Conservation (phyloP, 92 coral and sea anemone species). For the Palythoa grandiflora region DNA sequence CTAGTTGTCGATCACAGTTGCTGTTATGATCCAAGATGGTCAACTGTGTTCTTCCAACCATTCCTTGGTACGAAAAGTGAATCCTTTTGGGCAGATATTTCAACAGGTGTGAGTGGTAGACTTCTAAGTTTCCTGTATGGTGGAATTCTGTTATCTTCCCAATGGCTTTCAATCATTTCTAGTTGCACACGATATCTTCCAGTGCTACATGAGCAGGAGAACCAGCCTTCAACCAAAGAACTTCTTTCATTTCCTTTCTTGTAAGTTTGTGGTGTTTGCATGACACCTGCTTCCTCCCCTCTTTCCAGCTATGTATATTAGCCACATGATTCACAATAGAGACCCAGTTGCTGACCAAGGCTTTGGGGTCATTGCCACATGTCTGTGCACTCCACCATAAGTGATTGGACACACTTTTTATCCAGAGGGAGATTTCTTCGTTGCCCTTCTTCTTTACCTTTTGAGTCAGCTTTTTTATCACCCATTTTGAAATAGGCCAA, state of each 20-base stretch:
- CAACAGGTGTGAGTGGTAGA: slow-evolving; percentile 7
- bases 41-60: slow-evolving; percentile 50
- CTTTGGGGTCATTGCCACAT: not conserved
- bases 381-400: slow-evolving; percentile 2
- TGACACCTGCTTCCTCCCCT: not conserved
- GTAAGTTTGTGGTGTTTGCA: slow-evolving; percentile 27
- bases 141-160: slow-evolving; percentile 22
- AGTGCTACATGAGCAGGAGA: slow-evolving; percentile 44
- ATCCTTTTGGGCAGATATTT: slow-evolving; percentile 35
- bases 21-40: slow-evolving; percentile 46
- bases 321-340: not conserved
- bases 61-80: slow-evolving; percentile 48
- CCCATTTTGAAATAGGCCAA: slow-evolving; percentile 8
- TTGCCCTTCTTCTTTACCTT: not conserved
- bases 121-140: slow-evolving; percentile 33
- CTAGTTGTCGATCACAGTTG: slow-evolving; percentile 39
- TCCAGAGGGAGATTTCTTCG: not conserved
- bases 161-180: slow-evolving; percentile 16
- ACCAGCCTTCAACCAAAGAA: slow-evolving; percentile 31
- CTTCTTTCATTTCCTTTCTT: not conserved
- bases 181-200: slow-evolving; percentile 32
- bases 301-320: not conserved
- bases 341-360: not conserved
- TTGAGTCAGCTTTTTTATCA: slow-evolving; percentile 23
- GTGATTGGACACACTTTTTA: not conserved